These are phyloP conservation scores for Astyanax mexicanus DNA, from an alignment of 2,797 vertebrate species.

Conservation along the genomic window DNA sequence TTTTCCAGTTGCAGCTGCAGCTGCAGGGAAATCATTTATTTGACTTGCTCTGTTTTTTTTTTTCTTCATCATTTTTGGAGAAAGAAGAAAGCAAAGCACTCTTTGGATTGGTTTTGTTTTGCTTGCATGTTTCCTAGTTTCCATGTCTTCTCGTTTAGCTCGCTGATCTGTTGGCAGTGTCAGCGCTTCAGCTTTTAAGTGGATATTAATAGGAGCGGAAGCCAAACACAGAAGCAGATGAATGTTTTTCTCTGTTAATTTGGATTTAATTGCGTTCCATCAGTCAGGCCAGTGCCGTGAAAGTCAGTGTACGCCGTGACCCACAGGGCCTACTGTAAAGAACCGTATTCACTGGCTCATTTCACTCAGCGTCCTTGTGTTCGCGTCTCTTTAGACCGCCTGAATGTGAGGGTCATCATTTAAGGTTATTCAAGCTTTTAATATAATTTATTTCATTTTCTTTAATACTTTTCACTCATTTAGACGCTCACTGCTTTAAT, in stretches of 20 bases:
- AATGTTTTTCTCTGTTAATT: constrained; percentile 15
- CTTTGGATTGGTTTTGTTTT: not conserved
- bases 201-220: not conserved
- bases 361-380: constrained; percentile 1
- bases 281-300: not conserved
- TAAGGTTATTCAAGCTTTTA: constrained; percentile 14
- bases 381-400: no score
- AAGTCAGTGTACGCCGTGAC: constrained; percentile 3
- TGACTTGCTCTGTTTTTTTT: not conserved
- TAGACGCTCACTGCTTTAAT: constrained; percentile 11
- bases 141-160: not conserved
- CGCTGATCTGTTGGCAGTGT: not conserved
- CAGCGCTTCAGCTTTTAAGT: not conserved
- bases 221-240: constrained; percentile 26
- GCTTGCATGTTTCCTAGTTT: not conserved
- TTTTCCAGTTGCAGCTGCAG: not conserved
- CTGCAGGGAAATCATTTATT: not conserved
- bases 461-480: constrained; percentile 13
- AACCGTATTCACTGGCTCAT: constrained; percentile 5
- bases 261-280: constrained; percentile 6
- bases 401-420: not conserved
- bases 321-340: not conserved
- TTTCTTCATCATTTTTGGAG: not conserved
- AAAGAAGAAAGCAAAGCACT: not conserved
- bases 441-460: constrained; percentile 12